Percentiles rank a stretch among this genome's conserved stretches.
phyloP scores from a whole-genome alignment of 2,113 vertebrate genomes.

The Cephalopholis sonnerati region DNA sequence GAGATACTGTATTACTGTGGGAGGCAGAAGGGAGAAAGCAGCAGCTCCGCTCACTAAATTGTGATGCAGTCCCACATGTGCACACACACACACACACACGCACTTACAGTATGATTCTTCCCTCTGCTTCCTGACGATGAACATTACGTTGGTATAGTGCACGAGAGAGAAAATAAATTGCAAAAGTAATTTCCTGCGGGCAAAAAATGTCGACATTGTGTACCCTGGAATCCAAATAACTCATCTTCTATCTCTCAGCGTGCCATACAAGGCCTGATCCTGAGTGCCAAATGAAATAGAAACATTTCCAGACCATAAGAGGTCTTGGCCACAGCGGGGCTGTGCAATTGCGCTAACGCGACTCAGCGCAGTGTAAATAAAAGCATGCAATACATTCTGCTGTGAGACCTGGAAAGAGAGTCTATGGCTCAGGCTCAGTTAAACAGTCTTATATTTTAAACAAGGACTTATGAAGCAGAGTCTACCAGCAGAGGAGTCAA shows the following conservation, averaged over 20 bases:
- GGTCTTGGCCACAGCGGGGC: slow-evolving; percentile 23
- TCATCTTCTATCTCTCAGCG: neutral
- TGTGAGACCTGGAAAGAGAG: slow-evolving; percentile 24
- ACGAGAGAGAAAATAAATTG: neutral
- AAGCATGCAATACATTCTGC: slow-evolving; percentile 49
- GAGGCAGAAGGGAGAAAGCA: slow-evolving; percentile 29
- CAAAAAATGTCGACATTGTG: neutral
- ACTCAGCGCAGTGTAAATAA: slow-evolving; percentile 49
- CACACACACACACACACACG: slow-evolving; percentile 2
- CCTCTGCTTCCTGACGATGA: neutral
- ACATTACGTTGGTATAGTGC: neutral
- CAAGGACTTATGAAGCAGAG: neutral
- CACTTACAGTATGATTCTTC: neutral
- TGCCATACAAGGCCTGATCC: slow-evolving; percentile 33
- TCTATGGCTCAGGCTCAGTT: slow-evolving; percentile 16
- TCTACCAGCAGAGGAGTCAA: neutral
- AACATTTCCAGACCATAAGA: slow-evolving; percentile 70
- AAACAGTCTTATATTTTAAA: slow-evolving; percentile 25
- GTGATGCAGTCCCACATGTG: slow-evolving; percentile 22
- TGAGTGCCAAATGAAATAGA: slow-evolving; percentile 45
- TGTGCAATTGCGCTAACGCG: slow-evolving; percentile 23
- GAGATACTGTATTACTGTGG: slow-evolving; percentile 14
- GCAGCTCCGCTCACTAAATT: slow-evolving; percentile 35
- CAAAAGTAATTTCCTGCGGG: neutral
- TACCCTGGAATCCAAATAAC: slow-evolving; percentile 12